A percentile compares a stretch with the other conserved stretches of the same genome.
Evolutionary conservation across 64 coral and sea anemone genomes (phyloP).

Genomic region (Montipora sp.): DNA sequence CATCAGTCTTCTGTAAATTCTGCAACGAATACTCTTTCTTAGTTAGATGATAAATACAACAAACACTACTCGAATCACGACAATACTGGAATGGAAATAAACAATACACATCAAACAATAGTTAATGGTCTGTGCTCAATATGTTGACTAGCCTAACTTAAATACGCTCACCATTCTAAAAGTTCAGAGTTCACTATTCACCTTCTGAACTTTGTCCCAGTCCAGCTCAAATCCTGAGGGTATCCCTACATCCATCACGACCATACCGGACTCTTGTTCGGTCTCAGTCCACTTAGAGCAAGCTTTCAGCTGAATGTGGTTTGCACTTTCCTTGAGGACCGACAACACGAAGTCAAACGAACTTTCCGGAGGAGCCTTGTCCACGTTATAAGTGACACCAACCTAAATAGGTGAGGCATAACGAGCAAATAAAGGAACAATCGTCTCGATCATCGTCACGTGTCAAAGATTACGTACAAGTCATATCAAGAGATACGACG

Average conservation of each 20-base stretch:
- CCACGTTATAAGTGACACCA: constrained; percentile 91
- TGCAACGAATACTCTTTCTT: background rate
- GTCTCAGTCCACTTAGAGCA: constrained; percentile 86
- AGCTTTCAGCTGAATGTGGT: constrained; percentile 67
- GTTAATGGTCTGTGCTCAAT: too few relatives aligned
- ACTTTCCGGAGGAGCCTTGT: constrained; percentile 70
- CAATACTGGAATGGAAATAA: too few relatives aligned
- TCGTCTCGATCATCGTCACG: background rate
- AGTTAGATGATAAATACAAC: background rate
- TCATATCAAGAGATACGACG: too few relatives aligned
- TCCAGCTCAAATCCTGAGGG: constrained; percentile 84
- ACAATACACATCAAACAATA: too few relatives aligned
- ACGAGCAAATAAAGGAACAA: background rate
- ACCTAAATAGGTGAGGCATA: constrained; percentile 34
- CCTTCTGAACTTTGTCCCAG: constrained; percentile 70
- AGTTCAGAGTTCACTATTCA: background rate
- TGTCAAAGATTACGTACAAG: background rate
- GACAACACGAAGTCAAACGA: constrained; percentile 71
- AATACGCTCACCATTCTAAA: background rate
- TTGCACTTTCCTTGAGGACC: constrained; percentile 58
- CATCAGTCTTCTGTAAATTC: background rate
- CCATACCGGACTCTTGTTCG: constrained; percentile 79
- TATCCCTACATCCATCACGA: constrained; percentile 87
- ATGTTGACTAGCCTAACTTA: too few relatives aligned
- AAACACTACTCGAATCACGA: background rate